Conservation (phyloP, 2,888 invertebrate species). For the Sipha maydis region DNA sequence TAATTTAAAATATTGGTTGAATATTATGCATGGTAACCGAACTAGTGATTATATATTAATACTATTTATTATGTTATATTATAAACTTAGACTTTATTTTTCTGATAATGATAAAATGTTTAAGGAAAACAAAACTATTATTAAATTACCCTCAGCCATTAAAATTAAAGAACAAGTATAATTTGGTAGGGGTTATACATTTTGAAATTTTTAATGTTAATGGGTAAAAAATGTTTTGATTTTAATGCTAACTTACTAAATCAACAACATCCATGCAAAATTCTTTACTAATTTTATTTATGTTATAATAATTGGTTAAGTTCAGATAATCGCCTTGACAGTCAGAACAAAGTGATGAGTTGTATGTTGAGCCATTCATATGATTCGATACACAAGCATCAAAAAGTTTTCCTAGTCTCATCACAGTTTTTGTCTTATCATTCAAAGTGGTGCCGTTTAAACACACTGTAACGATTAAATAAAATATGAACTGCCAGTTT, state of each 20-base stretch:
- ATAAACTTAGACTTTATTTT: no score
- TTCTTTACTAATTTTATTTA: slow-evolving; percentile 72
- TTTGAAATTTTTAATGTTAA: not conserved
- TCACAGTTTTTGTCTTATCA: slow-evolving; percentile 68
- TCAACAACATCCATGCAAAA: slow-evolving; percentile 78
- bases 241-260: slow-evolving; percentile 69
- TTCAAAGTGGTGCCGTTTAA: slow-evolving; percentile 68
- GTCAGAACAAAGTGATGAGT: slow-evolving; percentile 68
- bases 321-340: slow-evolving; percentile 72
- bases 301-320: slow-evolving; percentile 72
- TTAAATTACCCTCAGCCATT: not conserved
- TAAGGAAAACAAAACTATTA: not conserved
- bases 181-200: no score
- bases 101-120: no score
- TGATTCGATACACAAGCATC: slow-evolving; percentile 63
- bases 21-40: no score
- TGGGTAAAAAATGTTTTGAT: not conserved
- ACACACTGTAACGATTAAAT: slow-evolving; percentile 70
- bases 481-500: not conserved
- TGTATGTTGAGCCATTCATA: slow-evolving; percentile 67
- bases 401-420: slow-evolving; percentile 56
- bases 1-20: no score
- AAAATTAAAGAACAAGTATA: not conserved
- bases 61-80: no score
- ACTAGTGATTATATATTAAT: no score